phyloP scores from a whole-genome alignment of 2,888 invertebrate genomes.

The Agrochola lota region DNA sequence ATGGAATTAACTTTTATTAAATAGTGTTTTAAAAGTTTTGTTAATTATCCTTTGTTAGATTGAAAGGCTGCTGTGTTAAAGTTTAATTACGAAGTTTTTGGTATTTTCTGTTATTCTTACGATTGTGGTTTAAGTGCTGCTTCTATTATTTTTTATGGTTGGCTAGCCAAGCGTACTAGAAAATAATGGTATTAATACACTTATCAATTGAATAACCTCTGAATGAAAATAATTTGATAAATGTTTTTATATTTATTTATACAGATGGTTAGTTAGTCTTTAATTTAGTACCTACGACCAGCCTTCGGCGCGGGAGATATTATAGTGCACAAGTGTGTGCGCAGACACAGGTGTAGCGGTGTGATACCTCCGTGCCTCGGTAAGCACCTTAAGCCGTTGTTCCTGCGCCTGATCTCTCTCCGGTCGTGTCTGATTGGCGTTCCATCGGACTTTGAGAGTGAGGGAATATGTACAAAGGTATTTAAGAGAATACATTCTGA shows the following conservation, averaged over 20 bases:
- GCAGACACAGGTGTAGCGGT: too few species aligned
- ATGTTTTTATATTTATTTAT: too few species aligned
- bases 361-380: too few species aligned
- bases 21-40: conserved; percentile 58
- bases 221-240: neutral
- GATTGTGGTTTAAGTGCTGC: neutral
- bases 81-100: conserved; percentile 37
- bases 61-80: conserved; percentile 28
- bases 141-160: neutral
- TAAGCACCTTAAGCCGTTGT: too few species aligned
- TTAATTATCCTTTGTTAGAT: conserved; percentile 54
- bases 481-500: neutral
- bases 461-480: neutral
- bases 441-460: too few species aligned
- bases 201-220: neutral
- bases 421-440: too few species aligned
- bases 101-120: conserved; percentile 12
- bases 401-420: too few species aligned
- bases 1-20: conserved; percentile 64
- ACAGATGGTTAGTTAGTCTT: too few species aligned
- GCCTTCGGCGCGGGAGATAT: too few species aligned
- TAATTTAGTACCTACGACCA: too few species aligned
- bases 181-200: neutral
- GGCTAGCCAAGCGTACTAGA: neutral
- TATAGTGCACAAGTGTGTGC: too few species aligned